phyloP scores from a whole-genome alignment of 2,888 invertebrate species.

The Cantharis nigra region DNA sequence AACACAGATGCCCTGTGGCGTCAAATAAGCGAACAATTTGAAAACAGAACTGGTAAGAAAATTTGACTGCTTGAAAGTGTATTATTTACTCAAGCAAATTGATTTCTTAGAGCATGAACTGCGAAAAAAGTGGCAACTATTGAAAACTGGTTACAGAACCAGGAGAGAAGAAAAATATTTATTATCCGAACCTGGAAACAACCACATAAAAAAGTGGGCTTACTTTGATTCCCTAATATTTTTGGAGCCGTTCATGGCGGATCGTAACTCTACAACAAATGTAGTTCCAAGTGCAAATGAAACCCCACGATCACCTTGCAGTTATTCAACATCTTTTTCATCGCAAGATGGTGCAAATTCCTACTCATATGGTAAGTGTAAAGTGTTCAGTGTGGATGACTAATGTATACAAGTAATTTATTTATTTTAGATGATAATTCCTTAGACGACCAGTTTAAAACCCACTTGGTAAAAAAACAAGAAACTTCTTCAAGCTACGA shows the following conservation, averaged over 20 bases:
- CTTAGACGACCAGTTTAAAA: neutral
- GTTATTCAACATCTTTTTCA: neutral
- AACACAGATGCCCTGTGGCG: neutral
- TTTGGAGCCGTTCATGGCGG: conserved; percentile 2
- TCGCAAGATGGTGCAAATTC: neutral
- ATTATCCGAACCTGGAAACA: neutral
- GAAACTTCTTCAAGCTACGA: neutral
- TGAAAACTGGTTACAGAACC: neutral
- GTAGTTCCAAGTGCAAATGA: neutral
- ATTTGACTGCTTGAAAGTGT: neutral
- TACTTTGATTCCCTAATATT: neutral
- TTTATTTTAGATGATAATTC: neutral
- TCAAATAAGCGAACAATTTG: neutral
- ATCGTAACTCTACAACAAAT: neutral
- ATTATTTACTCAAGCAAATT: neutral
- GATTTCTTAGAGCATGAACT: neutral
- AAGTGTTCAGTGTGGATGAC: neutral
- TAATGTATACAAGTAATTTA: neutral
- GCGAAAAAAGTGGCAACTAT: conserved; percentile 1
- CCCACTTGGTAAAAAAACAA: neutral
- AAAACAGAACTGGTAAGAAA: neutral
- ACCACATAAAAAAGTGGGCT: neutral
- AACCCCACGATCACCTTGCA: neutral
- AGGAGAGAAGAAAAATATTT: neutral
- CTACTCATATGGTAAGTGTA: neutral